Conservation (phyloP, 2,797 vertebrate genomes). For the Gambelia wislizenii region DNA sequence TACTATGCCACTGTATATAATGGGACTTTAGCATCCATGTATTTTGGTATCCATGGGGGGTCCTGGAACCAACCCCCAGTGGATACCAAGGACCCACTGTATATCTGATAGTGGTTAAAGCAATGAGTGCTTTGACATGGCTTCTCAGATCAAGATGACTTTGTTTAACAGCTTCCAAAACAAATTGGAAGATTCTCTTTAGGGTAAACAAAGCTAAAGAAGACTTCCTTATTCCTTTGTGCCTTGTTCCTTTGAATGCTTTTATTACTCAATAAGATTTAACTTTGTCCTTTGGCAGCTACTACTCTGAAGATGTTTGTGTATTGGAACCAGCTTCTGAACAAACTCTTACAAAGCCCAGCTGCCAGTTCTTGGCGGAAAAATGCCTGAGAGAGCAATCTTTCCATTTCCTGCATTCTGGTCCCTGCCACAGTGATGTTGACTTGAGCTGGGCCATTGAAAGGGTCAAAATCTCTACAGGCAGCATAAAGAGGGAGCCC, state of each 20-base stretch:
- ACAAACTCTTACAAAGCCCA: constrained; percentile 75
- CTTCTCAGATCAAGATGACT: not conserved
- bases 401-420: constrained; percentile 75
- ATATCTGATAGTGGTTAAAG: not conserved
- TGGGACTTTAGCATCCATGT: too few species aligned
- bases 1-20: too few species aligned
- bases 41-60: too few species aligned
- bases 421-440: constrained; percentile 62
- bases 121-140: not conserved
- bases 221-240: not conserved
- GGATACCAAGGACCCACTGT: too few species aligned
- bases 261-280: constrained; percentile 19
- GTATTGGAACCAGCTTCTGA: constrained; percentile 75
- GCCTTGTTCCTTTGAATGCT: not conserved
- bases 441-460: constrained; percentile 82
- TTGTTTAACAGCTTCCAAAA: not conserved
- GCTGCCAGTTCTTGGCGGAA: constrained; percentile 78
- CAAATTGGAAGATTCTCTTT: not conserved
- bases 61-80: too few species aligned
- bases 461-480: constrained; percentile 75
- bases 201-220: not conserved
- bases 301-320: constrained; percentile 76
- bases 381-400: constrained; percentile 79
- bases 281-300: constrained; percentile 63
- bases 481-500: constrained; percentile 73